Base-by-base conservation (phyloP, 2,888 invertebrate species). In the Eilema caniola region DNA sequence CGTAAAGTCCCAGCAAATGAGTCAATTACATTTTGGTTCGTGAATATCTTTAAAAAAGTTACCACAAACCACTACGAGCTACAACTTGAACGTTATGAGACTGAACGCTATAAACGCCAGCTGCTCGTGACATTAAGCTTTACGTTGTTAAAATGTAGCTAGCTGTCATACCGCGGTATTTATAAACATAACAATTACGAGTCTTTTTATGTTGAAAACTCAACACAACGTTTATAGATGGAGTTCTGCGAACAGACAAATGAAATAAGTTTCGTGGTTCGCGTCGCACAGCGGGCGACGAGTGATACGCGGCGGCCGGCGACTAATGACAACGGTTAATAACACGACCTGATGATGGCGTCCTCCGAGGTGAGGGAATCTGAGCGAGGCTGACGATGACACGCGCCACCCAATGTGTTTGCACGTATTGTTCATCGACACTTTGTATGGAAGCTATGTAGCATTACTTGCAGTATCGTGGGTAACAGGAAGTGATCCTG, bases 261-360 rank as follows among this genome's bases (percentile, higher is more conserved):
- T 57, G 37, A 41, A 57, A 47, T 57, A 24, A 25, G 37, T 28
- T 53, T 16, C 24, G 53, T 31, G 23, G 12, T 28, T 59, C 53
- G 53, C 61, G n/a, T n/a, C n/a, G n/a, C n/a, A n/a, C n/a, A n/a
- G n/a, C n/a, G 41, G 12, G 60, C 23, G 62, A 37, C n/a, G 66
- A 70, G 61, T 37, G 61, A 64, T 57, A 67, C 68, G 70, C 70
- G 56, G 33, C 66, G 28, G 66, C 72, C 23, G 67, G 69, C 77
- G 71, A 64, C 72, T 71, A 67, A 65, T 71, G 68, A 74, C 72
- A 31, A n/a, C n/a, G n/a, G n/a, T n/a, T 16, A 4, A 16, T 20
- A 20, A 20, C 66, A 53, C 62, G 62, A 66, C 28, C 62, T 23
- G 31, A 57, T 71, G 75, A 75, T 69, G 66, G 65, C 31, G 56